Conservation (phyloP, 2,797 vertebrate genomes). For the Garrulus glandarius region DNA sequence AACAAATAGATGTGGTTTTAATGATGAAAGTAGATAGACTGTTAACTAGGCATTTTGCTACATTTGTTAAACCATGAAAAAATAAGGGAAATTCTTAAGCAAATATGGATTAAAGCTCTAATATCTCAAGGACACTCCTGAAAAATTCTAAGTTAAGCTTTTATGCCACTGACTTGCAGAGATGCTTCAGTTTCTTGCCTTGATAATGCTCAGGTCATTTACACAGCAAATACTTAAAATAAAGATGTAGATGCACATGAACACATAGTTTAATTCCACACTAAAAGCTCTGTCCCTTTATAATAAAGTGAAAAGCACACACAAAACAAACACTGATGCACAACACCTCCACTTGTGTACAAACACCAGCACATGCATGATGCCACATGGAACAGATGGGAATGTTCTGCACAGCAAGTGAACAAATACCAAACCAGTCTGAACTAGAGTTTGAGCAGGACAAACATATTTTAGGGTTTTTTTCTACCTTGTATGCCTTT, state of each 20-base stretch:
- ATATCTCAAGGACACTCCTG: not conserved
- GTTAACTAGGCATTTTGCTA: not conserved
- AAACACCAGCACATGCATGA: not conserved
- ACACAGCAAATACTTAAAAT: not conserved
- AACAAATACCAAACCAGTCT: not conserved
- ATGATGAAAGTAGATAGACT: not conserved
- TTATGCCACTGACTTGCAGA: not conserved
- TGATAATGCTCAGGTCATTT: not conserved
- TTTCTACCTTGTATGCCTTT: slow-evolving; percentile 32
- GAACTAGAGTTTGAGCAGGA: not conserved
- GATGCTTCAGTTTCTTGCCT: not conserved
- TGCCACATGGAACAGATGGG: not conserved
- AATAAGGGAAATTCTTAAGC: not conserved
- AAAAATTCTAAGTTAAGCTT: not conserved
- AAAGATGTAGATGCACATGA: not conserved
- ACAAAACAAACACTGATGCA: not conserved
- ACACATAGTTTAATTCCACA: not conserved
- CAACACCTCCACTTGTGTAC: not conserved
- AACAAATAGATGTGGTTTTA: not conserved
- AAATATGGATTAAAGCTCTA: not conserved
- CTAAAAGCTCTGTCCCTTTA: not conserved
- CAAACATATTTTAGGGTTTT: not conserved
- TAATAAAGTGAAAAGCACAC: not conserved
- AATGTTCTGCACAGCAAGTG: not conserved
- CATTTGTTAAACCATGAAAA: not conserved